These are phyloP conservation scores for Ianthella basta DNA, from an alignment of 37 sponge, comb jelly and placozoan species.

Conservation along the genomic window DNA sequence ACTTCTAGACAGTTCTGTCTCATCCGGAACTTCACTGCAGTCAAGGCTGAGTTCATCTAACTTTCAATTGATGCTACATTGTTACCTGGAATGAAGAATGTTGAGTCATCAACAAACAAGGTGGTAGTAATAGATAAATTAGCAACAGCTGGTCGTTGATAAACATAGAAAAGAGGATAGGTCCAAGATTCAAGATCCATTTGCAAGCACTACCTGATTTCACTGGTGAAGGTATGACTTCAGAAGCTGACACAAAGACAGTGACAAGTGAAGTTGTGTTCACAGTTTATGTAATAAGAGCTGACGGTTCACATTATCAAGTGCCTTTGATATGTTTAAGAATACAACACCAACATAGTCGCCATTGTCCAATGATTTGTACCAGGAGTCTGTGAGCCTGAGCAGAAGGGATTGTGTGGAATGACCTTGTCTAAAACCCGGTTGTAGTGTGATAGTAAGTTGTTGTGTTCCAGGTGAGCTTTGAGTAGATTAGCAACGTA, in stretches of 20 bases:
- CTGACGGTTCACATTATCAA: slow-evolving; percentile 7
- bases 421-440: slow-evolving; percentile 27
- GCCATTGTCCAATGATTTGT: slow-evolving; percentile 20
- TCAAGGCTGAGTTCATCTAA: neutral
- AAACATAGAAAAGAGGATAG: slow-evolving; percentile 28
- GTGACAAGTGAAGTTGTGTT: neutral
- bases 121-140: neutral
- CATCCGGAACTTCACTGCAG: slow-evolving; percentile 3
- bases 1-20: slow-evolving; percentile 5
- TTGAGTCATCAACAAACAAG: slow-evolving; percentile 29
- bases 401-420: slow-evolving; percentile 20
- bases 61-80: neutral
- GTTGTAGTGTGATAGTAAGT: slow-evolving; percentile 8
- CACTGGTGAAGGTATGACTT: slow-evolving; percentile 14
- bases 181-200: slow-evolving; percentile 14
- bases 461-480: slow-evolving; percentile 10
- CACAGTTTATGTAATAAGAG: neutral
- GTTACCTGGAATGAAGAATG: neutral
- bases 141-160: slow-evolving; percentile 23
- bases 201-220: neutral
- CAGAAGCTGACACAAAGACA: slow-evolving; percentile 8
- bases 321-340: slow-evolving; percentile 18
- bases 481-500: slow-evolving; percentile 8
- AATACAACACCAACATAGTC: slow-evolving; percentile 15
- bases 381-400: slow-evolving; percentile 7